Evolutionary conservation across 2,888 invertebrate species (phyloP), one percentile per base, ranked within the genome.

Genomic region (Myopa tessellatipennis): DNA sequence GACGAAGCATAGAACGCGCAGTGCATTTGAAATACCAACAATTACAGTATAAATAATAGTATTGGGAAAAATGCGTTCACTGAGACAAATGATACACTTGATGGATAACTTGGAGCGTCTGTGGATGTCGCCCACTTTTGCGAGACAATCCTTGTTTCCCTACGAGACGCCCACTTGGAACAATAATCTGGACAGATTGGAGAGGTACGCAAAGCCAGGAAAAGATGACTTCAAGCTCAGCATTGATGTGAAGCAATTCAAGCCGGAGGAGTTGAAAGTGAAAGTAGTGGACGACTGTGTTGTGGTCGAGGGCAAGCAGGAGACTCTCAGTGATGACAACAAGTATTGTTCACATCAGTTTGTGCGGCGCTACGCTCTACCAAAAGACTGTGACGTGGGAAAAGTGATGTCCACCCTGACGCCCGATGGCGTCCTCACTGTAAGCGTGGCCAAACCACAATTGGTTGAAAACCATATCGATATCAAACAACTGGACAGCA

Each of bases 341-440:
- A 95, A 95, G 0, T 94, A 90, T 87, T 92, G 96, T 72, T 94
- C 95, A 0, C 91, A 96, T 34, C 95, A 96, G 86, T 96, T 96
- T 87, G 91, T 91, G 0, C 91, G 96, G 70, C 91, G 91, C 72
- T 94, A 94, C 86, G 88, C 92, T 79, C 86, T 95, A 18, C 93
- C 94, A 0, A 89, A 91, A 63, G 92, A 91, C 63, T 92, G 92
- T 82, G 93, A 96, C 78, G 90, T 93, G 0, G 91, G 92, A 5
- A 92, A 93, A 80, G 91, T 96, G 1, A 90, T 92, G 65, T 95
- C 95, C 68, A 92, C 92, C 1, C 88, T 96, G 50, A 95, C 95
- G 0, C 93, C 95, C 0, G 95, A 96, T 85, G 96, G 96, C 0
- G 92, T 95, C 38, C 90, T 95, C 60, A 94, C 93, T 0, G 92